Conservation (phyloP, 2,888 invertebrate species). For the Dastarcus helophoroides region DNA sequence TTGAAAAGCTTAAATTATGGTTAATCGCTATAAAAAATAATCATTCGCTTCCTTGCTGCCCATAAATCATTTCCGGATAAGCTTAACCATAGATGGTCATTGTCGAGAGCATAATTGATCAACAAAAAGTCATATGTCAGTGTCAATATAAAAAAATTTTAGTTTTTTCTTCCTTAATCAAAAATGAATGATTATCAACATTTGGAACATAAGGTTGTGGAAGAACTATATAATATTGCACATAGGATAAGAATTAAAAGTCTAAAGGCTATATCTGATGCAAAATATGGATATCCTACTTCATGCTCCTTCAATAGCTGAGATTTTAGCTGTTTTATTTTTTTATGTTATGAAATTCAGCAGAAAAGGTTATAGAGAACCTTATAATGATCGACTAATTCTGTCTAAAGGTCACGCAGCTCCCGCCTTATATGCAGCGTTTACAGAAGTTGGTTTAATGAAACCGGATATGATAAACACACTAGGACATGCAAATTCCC, state of each 20-base stretch:
- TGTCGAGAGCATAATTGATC: no score
- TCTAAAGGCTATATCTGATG: slow-evolving; percentile 2
- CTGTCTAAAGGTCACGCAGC: slow-evolving; percentile 95
- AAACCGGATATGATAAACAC: slow-evolving; percentile 77
- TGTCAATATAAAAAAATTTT: no score
- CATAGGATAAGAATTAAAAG: slow-evolving; percentile 9
- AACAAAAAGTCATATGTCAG: no score
- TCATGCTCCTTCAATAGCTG: slow-evolving; percentile 9
- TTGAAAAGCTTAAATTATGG: no score
- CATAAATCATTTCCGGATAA: no score
- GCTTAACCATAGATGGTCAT: no score
- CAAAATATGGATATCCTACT: slow-evolving; percentile 7
- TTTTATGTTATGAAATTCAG: slow-evolving; percentile 7
- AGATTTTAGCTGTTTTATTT: slow-evolving; percentile 7
- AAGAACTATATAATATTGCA: slow-evolving; percentile 8
- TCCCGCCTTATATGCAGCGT: slow-evolving; percentile 91
- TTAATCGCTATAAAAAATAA: no score
- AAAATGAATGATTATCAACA: no score
- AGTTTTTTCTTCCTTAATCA: no score
- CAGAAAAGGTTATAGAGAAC: slow-evolving; percentile 6
- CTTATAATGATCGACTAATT: slow-evolving; percentile 29
- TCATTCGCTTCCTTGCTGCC: no score
- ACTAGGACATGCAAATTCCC: no score
- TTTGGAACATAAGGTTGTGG: no score
- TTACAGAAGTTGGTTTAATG: slow-evolving; percentile 82